These are phyloP conservation scores for Gulo gulo DNA, from an alignment of 2,113 vertebrate species.

Conservation along the genomic window DNA sequence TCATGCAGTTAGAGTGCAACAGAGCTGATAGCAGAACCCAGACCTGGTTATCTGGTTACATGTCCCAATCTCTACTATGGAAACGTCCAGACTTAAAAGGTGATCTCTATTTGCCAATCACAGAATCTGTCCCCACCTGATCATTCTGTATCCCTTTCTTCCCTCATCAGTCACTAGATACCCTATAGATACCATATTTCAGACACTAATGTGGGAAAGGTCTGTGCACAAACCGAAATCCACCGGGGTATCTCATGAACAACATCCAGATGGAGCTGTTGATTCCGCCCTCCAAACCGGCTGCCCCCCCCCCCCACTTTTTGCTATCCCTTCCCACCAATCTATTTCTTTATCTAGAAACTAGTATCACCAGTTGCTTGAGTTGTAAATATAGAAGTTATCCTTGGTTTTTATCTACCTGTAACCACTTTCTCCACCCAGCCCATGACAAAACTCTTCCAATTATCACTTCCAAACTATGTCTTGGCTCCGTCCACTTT, in stretches of 20 bases:
- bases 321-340: neutral
- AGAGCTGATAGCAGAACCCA: neutral
- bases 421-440: neutral
- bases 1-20: neutral
- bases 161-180: neutral
- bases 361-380: neutral
- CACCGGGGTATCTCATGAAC: neutral
- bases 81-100: neutral
- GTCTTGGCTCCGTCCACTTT: neutral
- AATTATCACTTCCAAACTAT: neutral
- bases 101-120: neutral
- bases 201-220: neutral
- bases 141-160: neutral
- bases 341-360: neutral
- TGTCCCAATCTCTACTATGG: neutral
- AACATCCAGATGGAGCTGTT: neutral
- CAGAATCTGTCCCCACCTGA: neutral
- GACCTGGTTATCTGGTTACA: neutral
- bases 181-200: neutral
- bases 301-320: neutral
- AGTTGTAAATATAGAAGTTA: neutral
- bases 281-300: neutral
- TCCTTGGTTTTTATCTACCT: neutral
- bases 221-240: neutral
- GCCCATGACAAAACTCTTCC: neutral